A percentile compares a stretch with the other conserved stretches of the same genome.
Evolutionary conservation across 2,888 invertebrate species (phyloP).

Genomic region (Sinohyriopsis cumingii): DNA sequence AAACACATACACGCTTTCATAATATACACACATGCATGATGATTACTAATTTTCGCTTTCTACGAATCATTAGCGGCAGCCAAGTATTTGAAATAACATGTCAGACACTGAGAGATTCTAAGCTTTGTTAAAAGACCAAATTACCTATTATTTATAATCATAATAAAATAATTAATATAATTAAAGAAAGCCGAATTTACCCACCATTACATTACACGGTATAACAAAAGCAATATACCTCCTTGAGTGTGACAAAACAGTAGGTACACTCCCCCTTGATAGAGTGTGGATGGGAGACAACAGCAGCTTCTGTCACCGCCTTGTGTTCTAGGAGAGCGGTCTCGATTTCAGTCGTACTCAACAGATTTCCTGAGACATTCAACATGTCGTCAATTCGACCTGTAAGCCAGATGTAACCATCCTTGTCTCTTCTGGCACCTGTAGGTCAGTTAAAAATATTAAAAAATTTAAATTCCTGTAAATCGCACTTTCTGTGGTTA

Average conservation of each 20-base stretch:
- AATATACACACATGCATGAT: no score
- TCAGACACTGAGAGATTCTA: neutral
- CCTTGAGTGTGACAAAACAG: conserved; percentile 94
- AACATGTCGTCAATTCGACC: conserved; percentile 99
- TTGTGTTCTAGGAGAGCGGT: conserved; percentile 74
- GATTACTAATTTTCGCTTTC: no score
- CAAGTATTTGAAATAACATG: no score
- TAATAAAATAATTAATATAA: neutral
- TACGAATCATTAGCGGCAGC: no score
- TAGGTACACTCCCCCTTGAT: conserved; percentile 98
- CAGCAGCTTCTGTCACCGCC: conserved; percentile 93
- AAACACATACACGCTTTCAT: no score
- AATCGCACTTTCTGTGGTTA: no score
- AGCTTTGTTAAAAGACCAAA: neutral
- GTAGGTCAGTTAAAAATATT: conserved; percentile 12
- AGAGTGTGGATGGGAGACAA: conserved; percentile 93
- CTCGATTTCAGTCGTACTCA: conserved; percentile 93
- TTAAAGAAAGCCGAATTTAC: no score
- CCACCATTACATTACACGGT: neutral
- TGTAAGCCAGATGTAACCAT: conserved; percentile 97
- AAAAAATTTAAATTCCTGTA: no score
- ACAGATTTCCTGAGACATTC: conserved; percentile 97
- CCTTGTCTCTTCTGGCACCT: conserved; percentile 93
- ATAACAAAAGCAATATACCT: conserved; percentile 72
- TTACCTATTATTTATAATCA: neutral